A percentile compares a stretch with the other conserved stretches of the same genome.
Evolutionary conservation across 2,113 vertebrate species (phyloP).

Genomic region (Zapornia atra): DNA sequence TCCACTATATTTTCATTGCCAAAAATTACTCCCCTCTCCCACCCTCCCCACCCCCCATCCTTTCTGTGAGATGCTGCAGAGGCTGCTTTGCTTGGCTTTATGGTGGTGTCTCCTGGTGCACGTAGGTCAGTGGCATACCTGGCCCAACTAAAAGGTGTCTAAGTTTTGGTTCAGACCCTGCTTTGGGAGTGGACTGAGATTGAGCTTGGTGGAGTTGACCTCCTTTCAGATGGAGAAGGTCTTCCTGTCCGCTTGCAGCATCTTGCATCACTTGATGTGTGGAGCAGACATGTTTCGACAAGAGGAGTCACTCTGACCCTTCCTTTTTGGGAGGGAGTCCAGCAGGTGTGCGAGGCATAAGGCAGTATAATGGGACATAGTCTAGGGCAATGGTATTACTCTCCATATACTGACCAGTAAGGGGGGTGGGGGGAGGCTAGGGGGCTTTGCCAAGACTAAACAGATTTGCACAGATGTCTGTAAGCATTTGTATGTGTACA

Average conservation of each 20-base stretch:
- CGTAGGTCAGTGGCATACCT: not conserved
- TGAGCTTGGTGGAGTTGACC: not conserved
- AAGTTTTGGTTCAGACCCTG: not conserved
- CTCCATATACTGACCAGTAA: not conserved
- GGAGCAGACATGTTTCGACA: not conserved
- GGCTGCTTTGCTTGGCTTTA: not conserved
- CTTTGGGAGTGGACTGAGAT: not conserved
- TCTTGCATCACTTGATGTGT: rapidly evolving
- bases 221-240: not conserved
- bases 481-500: not conserved
- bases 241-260: not conserved
- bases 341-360: not conserved
- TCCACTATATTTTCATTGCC: conserved; percentile 14
- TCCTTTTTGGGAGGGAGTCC: not conserved
- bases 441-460: not conserved
- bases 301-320: not conserved
- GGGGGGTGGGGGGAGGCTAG: not conserved
- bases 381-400: not conserved
- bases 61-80: not conserved
- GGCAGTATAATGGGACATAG: not conserved
- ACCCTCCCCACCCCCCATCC: not conserved
- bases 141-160: not conserved
- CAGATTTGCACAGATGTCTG: not conserved
- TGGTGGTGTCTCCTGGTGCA: not conserved
- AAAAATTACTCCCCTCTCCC: not conserved